phyloP scores from a whole-genome alignment of 92 coral and sea anemone genomes.

The Zoanthus sansibaricus region DNA sequence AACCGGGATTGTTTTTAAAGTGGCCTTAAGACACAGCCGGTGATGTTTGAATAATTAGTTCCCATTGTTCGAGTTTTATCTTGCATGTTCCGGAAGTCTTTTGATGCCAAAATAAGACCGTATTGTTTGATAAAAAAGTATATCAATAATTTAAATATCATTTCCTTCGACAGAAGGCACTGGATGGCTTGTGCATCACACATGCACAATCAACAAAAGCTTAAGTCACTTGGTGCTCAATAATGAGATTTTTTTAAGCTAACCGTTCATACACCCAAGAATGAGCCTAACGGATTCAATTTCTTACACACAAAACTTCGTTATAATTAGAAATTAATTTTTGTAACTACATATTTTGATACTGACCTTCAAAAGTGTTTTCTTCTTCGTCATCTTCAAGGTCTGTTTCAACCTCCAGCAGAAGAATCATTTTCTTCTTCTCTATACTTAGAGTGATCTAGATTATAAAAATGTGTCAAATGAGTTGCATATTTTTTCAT shows the following conservation, averaged over 20 bases:
- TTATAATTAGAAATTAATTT: neutral
- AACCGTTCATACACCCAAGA: neutral
- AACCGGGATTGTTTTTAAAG: no score
- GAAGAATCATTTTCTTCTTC: neutral
- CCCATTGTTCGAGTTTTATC: neutral
- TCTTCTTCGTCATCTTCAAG: slow-evolving; percentile 3
- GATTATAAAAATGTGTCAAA: no score
- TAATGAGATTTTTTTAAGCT: slow-evolving; percentile 5
- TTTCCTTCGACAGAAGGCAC: neutral
- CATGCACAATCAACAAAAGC: neutral
- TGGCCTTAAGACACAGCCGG: neutral
- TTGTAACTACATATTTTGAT: neutral
- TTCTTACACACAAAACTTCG: neutral
- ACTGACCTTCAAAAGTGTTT: slow-evolving; percentile 1
- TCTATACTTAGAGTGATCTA: no score
- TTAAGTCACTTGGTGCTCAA: neutral
- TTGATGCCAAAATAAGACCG: no score
- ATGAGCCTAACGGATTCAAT: neutral
- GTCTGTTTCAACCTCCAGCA: slow-evolving; percentile 4
- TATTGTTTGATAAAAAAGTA: no score
- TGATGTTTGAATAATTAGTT: neutral
- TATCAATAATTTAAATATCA: neutral
- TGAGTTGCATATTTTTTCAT: no score
- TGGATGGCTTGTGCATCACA: neutral
- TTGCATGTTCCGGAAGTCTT: neutral